Percentiles rank a stretch among this genome's conserved stretches.
Conservation (phyloP, 2,888 invertebrate species). For the Selenia dentaria region DNA sequence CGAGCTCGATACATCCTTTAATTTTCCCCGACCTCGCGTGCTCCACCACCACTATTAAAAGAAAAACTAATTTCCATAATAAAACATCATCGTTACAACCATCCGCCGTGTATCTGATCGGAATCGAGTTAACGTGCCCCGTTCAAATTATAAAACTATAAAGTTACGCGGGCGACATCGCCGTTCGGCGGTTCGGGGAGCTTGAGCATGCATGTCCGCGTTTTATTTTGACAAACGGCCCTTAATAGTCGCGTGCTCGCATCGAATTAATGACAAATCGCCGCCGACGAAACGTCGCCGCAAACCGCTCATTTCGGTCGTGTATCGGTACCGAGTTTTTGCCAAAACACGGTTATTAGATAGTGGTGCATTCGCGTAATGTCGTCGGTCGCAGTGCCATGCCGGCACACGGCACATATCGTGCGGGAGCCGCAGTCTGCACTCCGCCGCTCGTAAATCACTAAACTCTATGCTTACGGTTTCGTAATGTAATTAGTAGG, state of each 20-base stretch:
- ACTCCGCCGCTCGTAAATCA: constrained; percentile 67
- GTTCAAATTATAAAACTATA: constrained; percentile 78
- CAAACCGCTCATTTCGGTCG: constrained; percentile 74
- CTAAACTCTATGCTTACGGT: constrained; percentile 48
- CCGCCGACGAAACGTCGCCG: constrained; percentile 69
- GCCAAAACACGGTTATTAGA: constrained; percentile 79
- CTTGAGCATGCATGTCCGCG: constrained; percentile 62
- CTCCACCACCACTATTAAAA: constrained; percentile 72
- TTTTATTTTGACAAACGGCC: constrained; percentile 73
- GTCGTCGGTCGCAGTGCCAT: constrained; percentile 51
- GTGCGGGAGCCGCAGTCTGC: constrained; percentile 59
- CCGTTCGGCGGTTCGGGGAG: constrained; percentile 39
- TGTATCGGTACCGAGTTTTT: constrained; percentile 62
- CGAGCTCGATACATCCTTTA: constrained; percentile 65
- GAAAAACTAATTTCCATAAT: constrained; percentile 81
- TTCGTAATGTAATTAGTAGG: constrained; percentile 66
- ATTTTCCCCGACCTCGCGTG: constrained; percentile 66
- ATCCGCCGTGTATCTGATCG: constrained; percentile 72
- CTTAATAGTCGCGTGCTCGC: constrained; percentile 78
- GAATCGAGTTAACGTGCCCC: constrained; percentile 77
- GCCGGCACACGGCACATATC: constrained; percentile 73
- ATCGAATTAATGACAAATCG: constrained; percentile 78
- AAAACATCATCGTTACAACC: constrained; percentile 57
- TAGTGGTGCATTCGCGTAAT: constrained; percentile 73
- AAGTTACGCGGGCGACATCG: constrained; percentile 76